These are phyloP conservation scores for Lycopodina hypogea DNA, from an alignment of 37 sponge, comb jelly and placozoan genomes.

Conservation along the genomic window DNA sequence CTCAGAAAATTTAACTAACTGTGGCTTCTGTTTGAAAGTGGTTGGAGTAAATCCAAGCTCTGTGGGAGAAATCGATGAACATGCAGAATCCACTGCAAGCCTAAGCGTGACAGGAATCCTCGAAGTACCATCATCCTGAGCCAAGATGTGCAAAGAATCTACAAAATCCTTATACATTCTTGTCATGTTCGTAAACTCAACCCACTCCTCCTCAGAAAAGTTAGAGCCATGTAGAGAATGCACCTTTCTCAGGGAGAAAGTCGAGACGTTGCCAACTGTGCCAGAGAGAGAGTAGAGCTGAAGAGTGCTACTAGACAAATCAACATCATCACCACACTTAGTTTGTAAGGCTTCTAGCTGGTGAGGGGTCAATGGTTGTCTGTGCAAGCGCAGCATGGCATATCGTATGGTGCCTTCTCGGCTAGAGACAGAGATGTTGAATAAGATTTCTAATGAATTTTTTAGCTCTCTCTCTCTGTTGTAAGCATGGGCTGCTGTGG, in stretches of 20 bases:
- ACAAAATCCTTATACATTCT: background rate
- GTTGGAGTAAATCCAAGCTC: constrained; percentile 11
- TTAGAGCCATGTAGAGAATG: background rate
- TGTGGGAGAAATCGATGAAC: background rate
- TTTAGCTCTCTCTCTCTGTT: background rate
- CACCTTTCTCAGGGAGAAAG: background rate
- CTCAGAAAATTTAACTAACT: constrained; percentile 4
- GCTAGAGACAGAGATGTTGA: constrained; percentile 9
- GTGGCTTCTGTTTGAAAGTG: background rate
- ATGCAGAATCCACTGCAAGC: constrained; percentile 9
- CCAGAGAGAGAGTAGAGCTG: constrained; percentile 10
- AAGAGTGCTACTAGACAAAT: background rate
- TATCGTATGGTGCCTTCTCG: background rate
- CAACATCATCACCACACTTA: background rate
- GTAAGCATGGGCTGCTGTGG: constrained; percentile 18
- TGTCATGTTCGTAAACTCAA: constrained; percentile 21
- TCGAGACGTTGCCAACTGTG: background rate
- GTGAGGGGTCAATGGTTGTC: constrained; percentile 2
- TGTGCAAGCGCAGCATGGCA: constrained; percentile 29
- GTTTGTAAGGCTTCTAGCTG: background rate
- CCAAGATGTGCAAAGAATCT: background rate
- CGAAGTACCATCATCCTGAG: no score
- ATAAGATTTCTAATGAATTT: background rate
- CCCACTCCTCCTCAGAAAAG: background rate
- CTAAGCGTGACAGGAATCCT: background rate